Conservation (phyloP, 2,797 vertebrate genomes). For the Alectoris magna region DNA sequence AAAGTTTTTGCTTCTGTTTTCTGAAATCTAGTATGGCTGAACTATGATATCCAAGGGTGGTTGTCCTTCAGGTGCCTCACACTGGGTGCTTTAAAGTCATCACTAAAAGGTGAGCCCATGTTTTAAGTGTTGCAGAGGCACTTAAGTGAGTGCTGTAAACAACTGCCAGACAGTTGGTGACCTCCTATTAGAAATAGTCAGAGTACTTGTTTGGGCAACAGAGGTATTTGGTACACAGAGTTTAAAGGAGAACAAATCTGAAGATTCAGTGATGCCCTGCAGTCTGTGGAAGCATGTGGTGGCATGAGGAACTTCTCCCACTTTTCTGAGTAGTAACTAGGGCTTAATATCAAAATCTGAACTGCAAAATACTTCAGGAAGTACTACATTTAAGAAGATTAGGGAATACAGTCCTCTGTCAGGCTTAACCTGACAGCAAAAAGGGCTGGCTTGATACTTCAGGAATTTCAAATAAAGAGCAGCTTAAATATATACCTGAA, state of each 20-base stretch:
- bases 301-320: neutral
- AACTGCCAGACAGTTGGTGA: neutral
- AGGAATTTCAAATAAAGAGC: neutral
- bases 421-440: neutral
- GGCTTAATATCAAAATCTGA: neutral
- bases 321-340: neutral
- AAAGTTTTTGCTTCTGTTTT: neutral
- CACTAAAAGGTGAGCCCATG: neutral
- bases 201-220: neutral
- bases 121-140: neutral
- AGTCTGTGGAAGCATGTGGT: neutral
- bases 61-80: neutral
- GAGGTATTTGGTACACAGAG: neutral
- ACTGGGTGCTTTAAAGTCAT: neutral
- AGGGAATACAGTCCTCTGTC: neutral
- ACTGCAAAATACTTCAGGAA: constrained; percentile 18
- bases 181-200: neutral
- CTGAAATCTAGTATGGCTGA: neutral
- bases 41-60: neutral
- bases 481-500: neutral
- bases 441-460: neutral
- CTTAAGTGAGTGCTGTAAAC: neutral
- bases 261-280: neutral
- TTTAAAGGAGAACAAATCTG: neutral
- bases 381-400: neutral